Conservation (phyloP, 2,113 vertebrate species). For the Alethe diademata region DNA sequence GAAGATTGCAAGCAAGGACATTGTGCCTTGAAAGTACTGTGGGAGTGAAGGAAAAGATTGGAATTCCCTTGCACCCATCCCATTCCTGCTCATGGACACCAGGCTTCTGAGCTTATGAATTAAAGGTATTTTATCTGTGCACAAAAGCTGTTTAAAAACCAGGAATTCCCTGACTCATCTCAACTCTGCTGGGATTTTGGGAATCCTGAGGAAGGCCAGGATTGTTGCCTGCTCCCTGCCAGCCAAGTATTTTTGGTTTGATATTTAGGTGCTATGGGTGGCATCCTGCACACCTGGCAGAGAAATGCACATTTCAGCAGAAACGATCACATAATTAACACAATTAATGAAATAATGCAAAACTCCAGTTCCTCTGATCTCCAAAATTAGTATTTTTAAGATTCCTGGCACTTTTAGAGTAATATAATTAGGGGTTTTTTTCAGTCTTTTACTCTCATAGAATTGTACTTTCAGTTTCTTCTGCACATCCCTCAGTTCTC, state of each 20-base stretch:
- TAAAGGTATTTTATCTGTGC: background rate
- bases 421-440: background rate
- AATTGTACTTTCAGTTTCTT: background rate
- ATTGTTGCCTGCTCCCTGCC: background rate
- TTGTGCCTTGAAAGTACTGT: background rate
- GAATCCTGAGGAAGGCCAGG: background rate
- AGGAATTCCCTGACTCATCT: background rate
- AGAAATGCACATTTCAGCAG: background rate
- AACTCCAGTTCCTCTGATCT: background rate
- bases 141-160: background rate
- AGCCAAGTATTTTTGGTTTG: background rate
- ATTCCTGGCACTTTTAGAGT: background rate
- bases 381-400: background rate
- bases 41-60: background rate
- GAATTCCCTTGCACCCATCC: background rate
- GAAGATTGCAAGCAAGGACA: background rate
- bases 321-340: background rate
- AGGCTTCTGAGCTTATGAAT: background rate
- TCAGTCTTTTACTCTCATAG: background rate
- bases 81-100: background rate
- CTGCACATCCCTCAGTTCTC: background rate
- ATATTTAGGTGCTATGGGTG: background rate
- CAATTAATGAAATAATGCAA: background rate
- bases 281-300: background rate
- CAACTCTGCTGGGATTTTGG: background rate